Evolutionary conservation across 2,888 invertebrate species (phyloP).

Genomic region (Conops quadrifasciatus): DNA sequence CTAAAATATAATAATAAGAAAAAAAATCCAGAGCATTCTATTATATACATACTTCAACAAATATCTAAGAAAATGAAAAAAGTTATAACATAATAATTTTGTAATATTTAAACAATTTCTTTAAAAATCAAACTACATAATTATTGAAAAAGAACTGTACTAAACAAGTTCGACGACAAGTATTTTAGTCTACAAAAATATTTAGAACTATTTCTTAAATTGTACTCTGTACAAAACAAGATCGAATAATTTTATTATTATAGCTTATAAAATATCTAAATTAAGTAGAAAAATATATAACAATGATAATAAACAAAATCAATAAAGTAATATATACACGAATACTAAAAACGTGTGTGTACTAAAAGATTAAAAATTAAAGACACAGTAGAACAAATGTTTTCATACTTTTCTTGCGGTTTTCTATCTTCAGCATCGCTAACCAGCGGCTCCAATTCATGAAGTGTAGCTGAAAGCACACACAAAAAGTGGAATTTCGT

Average conservation of each 20-base stretch:
- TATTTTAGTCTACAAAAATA: not conserved
- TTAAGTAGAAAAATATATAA: slow-evolving; percentile 2
- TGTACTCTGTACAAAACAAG: too few species aligned
- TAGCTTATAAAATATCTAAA: too few species aligned
- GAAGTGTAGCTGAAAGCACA: slow-evolving; percentile 64
- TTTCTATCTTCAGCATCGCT: slow-evolving; percentile 71
- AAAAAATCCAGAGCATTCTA: too few species aligned
- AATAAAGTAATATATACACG: not conserved
- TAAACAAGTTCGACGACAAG: too few species aligned
- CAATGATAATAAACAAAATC: not conserved
- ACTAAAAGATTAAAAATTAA: slow-evolving; percentile 27
- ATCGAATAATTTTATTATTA: too few species aligned
- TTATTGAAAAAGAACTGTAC: too few species aligned
- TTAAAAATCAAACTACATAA: not conserved
- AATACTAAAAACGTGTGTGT: slow-evolving; percentile 15
- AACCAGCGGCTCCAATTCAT: slow-evolving; percentile 79
- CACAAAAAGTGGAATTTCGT: slow-evolving; percentile 56
- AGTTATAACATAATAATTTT: not conserved
- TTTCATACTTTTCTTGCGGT: slow-evolving; percentile 63
- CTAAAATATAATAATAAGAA: too few species aligned
- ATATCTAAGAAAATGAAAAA: not conserved
- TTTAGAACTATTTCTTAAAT: too few species aligned
- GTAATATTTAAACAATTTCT: too few species aligned
- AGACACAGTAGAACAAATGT: slow-evolving; percentile 34
- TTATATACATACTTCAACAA: too few species aligned